Conservation (phyloP, 2,113 vertebrate genomes). For the Raphicerus campestris region DNA sequence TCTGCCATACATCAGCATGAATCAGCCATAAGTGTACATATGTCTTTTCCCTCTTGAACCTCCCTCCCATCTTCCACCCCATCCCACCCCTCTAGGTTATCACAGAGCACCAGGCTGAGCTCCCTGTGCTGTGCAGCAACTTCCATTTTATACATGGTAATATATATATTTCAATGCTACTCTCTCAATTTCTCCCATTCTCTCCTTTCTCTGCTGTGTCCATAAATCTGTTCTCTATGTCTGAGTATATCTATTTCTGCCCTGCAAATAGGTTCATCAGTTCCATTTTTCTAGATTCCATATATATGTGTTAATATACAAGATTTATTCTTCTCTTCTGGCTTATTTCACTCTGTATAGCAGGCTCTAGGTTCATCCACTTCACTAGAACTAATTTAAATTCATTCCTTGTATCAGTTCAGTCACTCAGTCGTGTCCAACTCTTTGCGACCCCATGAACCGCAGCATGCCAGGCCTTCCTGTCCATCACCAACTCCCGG, state of each 20-base stretch:
- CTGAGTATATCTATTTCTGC: neutral
- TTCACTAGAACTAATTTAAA: neutral
- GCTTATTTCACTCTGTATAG: neutral
- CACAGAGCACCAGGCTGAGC: neutral
- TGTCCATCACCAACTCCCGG: neutral
- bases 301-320: fast-evolving
- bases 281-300: neutral
- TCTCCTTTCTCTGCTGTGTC: neutral
- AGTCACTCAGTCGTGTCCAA: fast-evolving
- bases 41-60: neutral
- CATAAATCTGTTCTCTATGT: neutral
- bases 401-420: neutral
- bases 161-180: neutral
- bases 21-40: neutral
- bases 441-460: neutral
- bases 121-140: neutral
- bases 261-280: neutral
- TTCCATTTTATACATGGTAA: neutral
- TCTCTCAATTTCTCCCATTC: neutral
- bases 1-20: neutral
- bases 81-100: neutral
- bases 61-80: neutral
- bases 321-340: neutral
- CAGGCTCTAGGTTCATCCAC: neutral
- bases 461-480: fast-evolving